A percentile compares a stretch with the other conserved stretches of the same genome.
phyloP scores from a whole-genome alignment of 2,113 vertebrate species.

The Leuciscus idus region DNA sequence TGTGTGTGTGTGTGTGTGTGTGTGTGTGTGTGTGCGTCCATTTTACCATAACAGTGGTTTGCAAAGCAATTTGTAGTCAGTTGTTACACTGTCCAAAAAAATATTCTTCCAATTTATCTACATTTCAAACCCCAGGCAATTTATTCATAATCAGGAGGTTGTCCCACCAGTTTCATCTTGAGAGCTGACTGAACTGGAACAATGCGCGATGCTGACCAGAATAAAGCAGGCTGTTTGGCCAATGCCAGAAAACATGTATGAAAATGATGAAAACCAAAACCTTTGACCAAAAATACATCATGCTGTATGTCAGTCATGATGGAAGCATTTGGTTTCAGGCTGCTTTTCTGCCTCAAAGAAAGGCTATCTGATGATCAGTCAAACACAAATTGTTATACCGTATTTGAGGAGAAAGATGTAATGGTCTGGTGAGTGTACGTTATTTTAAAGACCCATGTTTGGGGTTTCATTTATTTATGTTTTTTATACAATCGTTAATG shows the following conservation, averaged over 20 bases:
- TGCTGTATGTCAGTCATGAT: background rate
- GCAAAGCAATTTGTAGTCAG: background rate
- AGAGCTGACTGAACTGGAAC: slow-evolving; percentile 12
- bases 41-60: background rate
- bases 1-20: too few species aligned
- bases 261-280: background rate
- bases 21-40: too few species aligned
- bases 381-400: background rate
- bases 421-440: too few species aligned
- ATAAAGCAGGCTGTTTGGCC: background rate
- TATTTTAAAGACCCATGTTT: too few species aligned
- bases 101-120: background rate
- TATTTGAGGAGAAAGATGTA: too few species aligned
- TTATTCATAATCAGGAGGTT: background rate
- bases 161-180: background rate
- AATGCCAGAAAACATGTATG: background rate
- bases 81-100: background rate
- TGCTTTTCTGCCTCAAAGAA: background rate
- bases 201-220: background rate
- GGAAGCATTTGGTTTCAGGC: background rate
- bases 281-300: background rate
- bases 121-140: background rate
- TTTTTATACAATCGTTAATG: too few species aligned
- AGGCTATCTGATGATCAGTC: background rate
- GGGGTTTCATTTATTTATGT: too few species aligned